phyloP scores from a whole-genome alignment of 2,888 invertebrate species.

The Agrotis segetum region DNA sequence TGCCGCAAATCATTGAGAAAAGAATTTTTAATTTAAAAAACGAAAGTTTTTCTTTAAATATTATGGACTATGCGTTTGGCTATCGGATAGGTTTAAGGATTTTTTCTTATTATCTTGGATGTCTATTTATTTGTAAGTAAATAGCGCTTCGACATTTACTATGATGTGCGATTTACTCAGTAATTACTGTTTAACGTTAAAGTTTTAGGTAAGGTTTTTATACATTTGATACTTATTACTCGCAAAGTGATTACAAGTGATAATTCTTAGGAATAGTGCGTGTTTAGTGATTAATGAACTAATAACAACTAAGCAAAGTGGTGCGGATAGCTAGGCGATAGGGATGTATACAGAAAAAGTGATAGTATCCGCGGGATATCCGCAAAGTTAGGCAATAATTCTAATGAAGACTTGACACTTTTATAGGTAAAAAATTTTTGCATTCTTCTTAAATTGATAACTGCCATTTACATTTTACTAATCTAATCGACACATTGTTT shows the following conservation, averaged over 20 bases:
- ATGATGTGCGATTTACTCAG: conserved; percentile 86
- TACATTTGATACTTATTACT: conserved; percentile 91
- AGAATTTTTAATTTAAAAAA: conserved; percentile 44
- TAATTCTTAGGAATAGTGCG: conserved; percentile 85
- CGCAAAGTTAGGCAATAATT: conserved; percentile 86
- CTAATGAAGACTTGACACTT: conserved; percentile 87
- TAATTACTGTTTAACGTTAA: conserved; percentile 84
- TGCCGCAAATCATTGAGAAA: conserved; percentile 81
- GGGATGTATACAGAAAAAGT: conserved; percentile 68
- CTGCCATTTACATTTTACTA: conserved; percentile 86
- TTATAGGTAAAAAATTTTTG: conserved; percentile 85
- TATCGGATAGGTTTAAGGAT: conserved; percentile 83
- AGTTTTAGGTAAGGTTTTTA: conserved; percentile 86
- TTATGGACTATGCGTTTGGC: conserved; percentile 73
- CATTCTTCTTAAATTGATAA: conserved; percentile 82
- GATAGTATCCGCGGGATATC: conserved; percentile 75
- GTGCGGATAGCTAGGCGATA: conserved; percentile 86
- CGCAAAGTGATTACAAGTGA: conserved; percentile 90
- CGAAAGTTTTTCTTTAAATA: conserved; percentile 62
- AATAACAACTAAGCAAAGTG: conserved; percentile 75
- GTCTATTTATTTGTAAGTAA: conserved; percentile 88
- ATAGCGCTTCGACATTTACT: conserved; percentile 84
- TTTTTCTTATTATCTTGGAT: conserved; percentile 85
- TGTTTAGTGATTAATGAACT: conserved; percentile 79
- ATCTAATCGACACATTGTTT: conserved; percentile 70